phyloP scores from a whole-genome alignment of 2,888 invertebrate species.

The Ceratothoa steindachneri region DNA sequence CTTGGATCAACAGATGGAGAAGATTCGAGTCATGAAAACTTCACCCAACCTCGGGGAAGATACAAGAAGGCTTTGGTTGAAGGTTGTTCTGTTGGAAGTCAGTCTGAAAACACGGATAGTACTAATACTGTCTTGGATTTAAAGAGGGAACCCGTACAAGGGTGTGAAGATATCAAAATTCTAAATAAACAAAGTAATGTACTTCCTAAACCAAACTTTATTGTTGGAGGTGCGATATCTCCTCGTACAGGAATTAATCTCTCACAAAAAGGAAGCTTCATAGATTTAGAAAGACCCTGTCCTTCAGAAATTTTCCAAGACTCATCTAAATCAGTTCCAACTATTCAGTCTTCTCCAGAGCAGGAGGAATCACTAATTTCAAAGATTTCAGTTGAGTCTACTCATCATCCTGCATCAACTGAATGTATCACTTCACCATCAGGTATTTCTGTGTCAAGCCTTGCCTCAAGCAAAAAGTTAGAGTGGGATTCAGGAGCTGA shows the following conservation, averaged over 20 bases:
- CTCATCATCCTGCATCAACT: slow-evolving; percentile 44
- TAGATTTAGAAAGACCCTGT: background rate
- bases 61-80: background rate
- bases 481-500: slow-evolving; percentile 87
- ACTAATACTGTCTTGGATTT: slow-evolving; percentile 39
- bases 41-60: background rate
- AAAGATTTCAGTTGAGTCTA: slow-evolving; percentile 41
- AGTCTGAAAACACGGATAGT: slow-evolving; percentile 46
- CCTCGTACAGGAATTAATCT: slow-evolving; percentile 12
- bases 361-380: slow-evolving; percentile 40
- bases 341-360: slow-evolving; percentile 17
- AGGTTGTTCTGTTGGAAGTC: slow-evolving; percentile 36
- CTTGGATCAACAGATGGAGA: slow-evolving; percentile 12
- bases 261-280: background rate
- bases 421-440: slow-evolving; percentile 48
- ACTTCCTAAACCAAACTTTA: slow-evolving; percentile 27
- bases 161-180: slow-evolving; percentile 28
- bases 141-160: slow-evolving; percentile 33
- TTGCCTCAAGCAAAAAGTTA: slow-evolving; percentile 68
- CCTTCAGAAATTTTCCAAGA: background rate
- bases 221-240: slow-evolving; percentile 36
- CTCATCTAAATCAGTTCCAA: background rate
- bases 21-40: background rate
- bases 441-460: slow-evolving; percentile 68
- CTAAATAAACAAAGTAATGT: background rate